phyloP scores from a whole-genome alignment of 2,113 vertebrate species.

The Lagopus leucura region DNA sequence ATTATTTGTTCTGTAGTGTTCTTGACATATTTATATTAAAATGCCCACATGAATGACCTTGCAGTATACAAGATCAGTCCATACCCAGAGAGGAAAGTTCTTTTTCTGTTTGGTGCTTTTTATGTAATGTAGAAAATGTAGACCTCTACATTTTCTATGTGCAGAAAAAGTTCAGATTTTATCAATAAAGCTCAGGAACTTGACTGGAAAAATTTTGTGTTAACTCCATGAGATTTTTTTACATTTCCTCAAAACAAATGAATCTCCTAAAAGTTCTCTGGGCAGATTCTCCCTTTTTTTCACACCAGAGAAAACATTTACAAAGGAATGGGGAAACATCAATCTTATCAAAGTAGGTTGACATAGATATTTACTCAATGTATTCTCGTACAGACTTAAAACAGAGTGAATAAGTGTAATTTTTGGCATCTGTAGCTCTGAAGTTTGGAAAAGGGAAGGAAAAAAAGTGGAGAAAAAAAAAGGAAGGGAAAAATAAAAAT shows the following conservation, averaged over 20 bases:
- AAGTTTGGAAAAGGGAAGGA: neutral
- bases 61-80: neutral
- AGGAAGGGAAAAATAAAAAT: neutral
- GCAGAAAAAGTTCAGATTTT: neutral
- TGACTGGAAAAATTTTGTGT: neutral
- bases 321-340: neutral
- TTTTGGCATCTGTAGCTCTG: neutral
- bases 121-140: neutral
- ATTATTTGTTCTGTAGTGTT: conserved; percentile 1
- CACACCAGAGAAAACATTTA: neutral
- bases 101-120: neutral
- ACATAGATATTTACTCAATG: neutral
- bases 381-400: neutral
- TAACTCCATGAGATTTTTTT: neutral
- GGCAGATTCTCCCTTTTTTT: neutral
- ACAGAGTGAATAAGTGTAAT: neutral
- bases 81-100: neutral
- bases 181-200: neutral
- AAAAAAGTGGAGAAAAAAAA: no score
- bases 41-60: neutral
- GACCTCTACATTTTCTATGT: neutral
- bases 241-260: neutral
- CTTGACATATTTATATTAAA: neutral
- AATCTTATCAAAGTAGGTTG: neutral
- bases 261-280: neutral